Conservation (phyloP, 1,140 invertebrate genomes). For the Platyura marginata region DNA sequence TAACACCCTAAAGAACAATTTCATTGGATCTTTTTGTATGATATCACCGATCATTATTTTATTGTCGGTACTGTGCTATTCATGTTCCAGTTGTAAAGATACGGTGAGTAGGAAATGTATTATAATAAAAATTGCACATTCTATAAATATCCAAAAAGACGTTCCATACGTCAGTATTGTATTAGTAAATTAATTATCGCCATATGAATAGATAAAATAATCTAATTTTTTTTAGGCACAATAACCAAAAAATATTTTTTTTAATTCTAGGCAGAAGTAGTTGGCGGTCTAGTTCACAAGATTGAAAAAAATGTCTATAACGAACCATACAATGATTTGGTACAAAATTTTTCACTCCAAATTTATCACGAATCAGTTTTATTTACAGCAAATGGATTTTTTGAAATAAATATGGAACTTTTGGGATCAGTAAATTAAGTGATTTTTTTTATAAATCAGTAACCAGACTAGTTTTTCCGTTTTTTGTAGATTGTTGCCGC, state of each 20-base stretch:
- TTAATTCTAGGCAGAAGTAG: background rate
- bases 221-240: background rate
- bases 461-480: background rate
- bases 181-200: no score
- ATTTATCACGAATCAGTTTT: constrained; percentile 1
- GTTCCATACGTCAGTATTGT: no score
- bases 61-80: background rate
- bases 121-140: no score
- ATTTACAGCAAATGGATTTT: background rate
- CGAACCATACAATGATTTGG: background rate
- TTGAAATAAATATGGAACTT: constrained; percentile 1
- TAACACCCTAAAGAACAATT: no score
- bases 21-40: background rate
- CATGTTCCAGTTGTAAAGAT: background rate
- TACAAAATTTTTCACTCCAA: constrained; percentile 1
- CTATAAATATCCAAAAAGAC: no score
- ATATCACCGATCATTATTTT: background rate
- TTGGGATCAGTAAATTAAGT: background rate
- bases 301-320: constrained; percentile 2
- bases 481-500: background rate
- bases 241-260: no score
- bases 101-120: no score
- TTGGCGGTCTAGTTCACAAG: background rate
- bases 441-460: no score
- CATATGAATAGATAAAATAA: background rate